Conservation (phyloP, 30 jellyfish, hydroid and myxozoan species). For the Hydractinia symbiolongicarpus region DNA sequence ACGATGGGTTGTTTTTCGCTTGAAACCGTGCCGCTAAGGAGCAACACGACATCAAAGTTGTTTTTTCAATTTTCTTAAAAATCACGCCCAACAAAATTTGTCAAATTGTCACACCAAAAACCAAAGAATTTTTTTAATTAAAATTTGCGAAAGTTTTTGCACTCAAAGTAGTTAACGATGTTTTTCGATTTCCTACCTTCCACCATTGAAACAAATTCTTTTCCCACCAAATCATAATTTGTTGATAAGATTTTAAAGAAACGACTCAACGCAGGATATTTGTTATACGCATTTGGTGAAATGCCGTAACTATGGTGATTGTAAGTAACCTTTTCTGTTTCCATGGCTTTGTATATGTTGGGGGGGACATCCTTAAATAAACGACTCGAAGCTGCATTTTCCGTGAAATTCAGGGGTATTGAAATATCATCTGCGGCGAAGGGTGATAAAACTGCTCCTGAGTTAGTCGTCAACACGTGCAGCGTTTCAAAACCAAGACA, state of each 20-base stretch:
- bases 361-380: conserved; percentile 52
- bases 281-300: conserved; percentile 51
- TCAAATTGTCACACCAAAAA: too few relatives aligned
- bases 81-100: too few relatives aligned
- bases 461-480: conserved; percentile 61
- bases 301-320: conserved; percentile 74
- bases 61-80: too few relatives aligned
- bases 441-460: conserved; percentile 27
- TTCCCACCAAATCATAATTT: conserved; percentile 52
- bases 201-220: conserved; percentile 58
- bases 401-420: conserved; percentile 54
- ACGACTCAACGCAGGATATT: conserved; percentile 25
- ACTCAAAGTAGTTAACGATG: background rate
- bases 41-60: too few relatives aligned
- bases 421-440: conserved; percentile 57
- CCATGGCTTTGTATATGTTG: conserved; percentile 16
- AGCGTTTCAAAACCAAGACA: conserved; percentile 93
- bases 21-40: too few relatives aligned
- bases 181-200: conserved; percentile 56
- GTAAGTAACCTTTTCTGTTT: conserved; percentile 57
- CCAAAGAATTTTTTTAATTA: too few relatives aligned
- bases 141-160: too few relatives aligned
- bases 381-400: conserved; percentile 49
- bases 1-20: too few relatives aligned
- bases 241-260: conserved; percentile 49